phyloP scores from a whole-genome alignment of 2,113 vertebrate species.

The Microcebus jonahi region DNA sequence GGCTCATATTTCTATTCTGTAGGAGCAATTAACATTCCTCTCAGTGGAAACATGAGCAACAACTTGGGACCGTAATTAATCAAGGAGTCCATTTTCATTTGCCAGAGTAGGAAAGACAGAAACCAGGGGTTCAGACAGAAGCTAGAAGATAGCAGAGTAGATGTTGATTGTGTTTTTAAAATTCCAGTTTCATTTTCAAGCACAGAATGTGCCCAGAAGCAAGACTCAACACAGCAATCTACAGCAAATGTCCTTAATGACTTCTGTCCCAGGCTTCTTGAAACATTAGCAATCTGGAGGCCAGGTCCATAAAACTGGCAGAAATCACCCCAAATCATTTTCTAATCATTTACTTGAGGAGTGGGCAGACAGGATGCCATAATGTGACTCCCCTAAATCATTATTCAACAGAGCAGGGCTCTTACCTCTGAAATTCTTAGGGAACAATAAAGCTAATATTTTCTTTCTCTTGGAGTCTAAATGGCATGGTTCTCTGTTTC shows the following conservation, averaged over 20 bases:
- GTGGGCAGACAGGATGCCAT: background rate
- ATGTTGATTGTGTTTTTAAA: slow-evolving; percentile 68
- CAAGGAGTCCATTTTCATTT: slow-evolving; percentile 59
- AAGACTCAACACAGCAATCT: slow-evolving; percentile 49
- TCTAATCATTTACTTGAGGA: slow-evolving; percentile 62
- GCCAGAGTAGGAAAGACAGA: slow-evolving; percentile 37
- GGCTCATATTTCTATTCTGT: slow-evolving; percentile 10
- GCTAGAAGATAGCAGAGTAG: slow-evolving; percentile 42
- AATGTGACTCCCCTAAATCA: background rate
- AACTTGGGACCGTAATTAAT: slow-evolving; percentile 40
- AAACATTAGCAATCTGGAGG: slow-evolving; percentile 57
- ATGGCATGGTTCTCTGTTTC: background rate
- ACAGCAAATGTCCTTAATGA: slow-evolving; percentile 64
- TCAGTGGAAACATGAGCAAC: background rate
- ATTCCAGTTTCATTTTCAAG: slow-evolving; percentile 69
- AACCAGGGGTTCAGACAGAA: slow-evolving; percentile 6
- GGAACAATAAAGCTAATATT: background rate
- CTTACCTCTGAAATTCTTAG: slow-evolving; percentile 14
- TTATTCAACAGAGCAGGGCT: background rate
- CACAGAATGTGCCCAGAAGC: slow-evolving; percentile 63
- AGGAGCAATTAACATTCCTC: slow-evolving; percentile 59
- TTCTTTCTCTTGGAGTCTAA: slow-evolving; percentile 1
- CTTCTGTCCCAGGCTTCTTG: slow-evolving; percentile 54
- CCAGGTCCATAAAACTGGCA: slow-evolving; percentile 30
- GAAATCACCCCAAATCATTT: slow-evolving; percentile 58